phyloP scores from a whole-genome alignment of 2,113 vertebrate species.

The Erinaceus europaeus region DNA sequence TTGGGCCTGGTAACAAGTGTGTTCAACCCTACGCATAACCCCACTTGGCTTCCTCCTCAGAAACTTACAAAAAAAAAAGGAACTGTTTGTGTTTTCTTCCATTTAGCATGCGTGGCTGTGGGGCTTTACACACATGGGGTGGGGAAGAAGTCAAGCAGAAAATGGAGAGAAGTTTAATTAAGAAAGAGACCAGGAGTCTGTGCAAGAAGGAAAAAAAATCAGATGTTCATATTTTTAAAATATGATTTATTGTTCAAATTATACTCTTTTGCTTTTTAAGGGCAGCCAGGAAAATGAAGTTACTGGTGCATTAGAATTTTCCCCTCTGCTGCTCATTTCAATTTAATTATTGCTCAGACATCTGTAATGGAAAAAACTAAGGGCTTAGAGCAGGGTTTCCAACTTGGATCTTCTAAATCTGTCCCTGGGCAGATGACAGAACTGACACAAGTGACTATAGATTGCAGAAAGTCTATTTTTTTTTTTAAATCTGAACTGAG shows the following conservation, averaged over 20 bases:
- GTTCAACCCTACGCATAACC: too few relatives aligned
- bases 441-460: neutral
- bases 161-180: neutral
- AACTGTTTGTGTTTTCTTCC: too few relatives aligned
- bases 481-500: neutral
- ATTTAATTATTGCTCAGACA: slow-evolving; percentile 56
- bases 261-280: slow-evolving; percentile 44
- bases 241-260: slow-evolving; percentile 63
- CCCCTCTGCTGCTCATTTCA: slow-evolving; percentile 65
- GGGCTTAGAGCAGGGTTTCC: slow-evolving; percentile 6
- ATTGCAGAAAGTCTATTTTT: neutral
- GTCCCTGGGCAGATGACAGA: slow-evolving; percentile 7
- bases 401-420: slow-evolving; percentile 27
- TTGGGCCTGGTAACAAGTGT: too few relatives aligned
- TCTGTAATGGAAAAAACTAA: slow-evolving; percentile 65
- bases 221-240: slow-evolving; percentile 25
- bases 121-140: neutral
- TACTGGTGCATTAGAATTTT: slow-evolving; percentile 56
- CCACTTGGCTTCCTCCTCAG: too few relatives aligned
- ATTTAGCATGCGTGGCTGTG: neutral
- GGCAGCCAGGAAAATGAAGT: slow-evolving; percentile 71
- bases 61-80: too few relatives aligned
- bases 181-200: slow-evolving; percentile 49
- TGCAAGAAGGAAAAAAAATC: slow-evolving; percentile 9
- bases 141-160: neutral